A percentile compares a stretch with the other conserved stretches of the same genome.
phyloP scores from a whole-genome alignment of 2,113 vertebrate genomes.

The Varanus salvator region DNA sequence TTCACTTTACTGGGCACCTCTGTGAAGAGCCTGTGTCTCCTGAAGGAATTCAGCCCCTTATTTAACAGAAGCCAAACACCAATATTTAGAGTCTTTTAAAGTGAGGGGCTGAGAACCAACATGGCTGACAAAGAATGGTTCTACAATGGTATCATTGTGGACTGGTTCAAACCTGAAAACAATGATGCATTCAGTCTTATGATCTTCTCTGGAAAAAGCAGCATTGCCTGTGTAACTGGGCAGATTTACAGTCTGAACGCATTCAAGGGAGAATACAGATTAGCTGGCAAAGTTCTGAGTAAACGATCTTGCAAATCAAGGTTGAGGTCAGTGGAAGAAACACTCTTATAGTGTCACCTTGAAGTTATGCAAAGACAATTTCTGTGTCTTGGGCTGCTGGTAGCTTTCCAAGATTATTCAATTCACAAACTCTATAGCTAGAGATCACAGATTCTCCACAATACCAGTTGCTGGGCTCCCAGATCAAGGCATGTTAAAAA shows the following conservation, averaged over 20 bases:
- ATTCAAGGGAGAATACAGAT: slow-evolving; percentile 28
- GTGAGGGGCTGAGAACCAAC: neutral
- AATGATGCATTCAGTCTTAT: neutral
- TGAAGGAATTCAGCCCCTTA: neutral
- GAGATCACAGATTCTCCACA: neutral
- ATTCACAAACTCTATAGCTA: slow-evolving; percentile 31
- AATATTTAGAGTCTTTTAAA: neutral
- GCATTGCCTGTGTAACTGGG: neutral
- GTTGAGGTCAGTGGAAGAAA: slow-evolving; percentile 21
- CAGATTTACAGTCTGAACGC: slow-evolving; percentile 16
- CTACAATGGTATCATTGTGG: neutral
- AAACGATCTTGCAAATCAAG: slow-evolving; percentile 21
- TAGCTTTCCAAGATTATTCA: slow-evolving; percentile 55
- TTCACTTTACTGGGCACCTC: neutral
- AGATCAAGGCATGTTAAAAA: neutral
- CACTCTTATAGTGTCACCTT: slow-evolving; percentile 33
- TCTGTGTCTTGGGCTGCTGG: slow-evolving; percentile 60
- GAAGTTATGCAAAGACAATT: slow-evolving; percentile 50
- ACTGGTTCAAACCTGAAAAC: neutral
- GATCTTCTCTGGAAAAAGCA: neutral
- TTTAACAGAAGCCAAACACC: neutral
- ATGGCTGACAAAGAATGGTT: neutral
- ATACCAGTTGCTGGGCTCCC: neutral
- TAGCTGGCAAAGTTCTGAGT: slow-evolving; percentile 32
- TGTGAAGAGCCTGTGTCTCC: neutral